Evolutionary conservation across 1,140 invertebrate species (phyloP), one percentile per base, ranked within the genome.

Genomic region (Drosophila jambulina): DNA sequence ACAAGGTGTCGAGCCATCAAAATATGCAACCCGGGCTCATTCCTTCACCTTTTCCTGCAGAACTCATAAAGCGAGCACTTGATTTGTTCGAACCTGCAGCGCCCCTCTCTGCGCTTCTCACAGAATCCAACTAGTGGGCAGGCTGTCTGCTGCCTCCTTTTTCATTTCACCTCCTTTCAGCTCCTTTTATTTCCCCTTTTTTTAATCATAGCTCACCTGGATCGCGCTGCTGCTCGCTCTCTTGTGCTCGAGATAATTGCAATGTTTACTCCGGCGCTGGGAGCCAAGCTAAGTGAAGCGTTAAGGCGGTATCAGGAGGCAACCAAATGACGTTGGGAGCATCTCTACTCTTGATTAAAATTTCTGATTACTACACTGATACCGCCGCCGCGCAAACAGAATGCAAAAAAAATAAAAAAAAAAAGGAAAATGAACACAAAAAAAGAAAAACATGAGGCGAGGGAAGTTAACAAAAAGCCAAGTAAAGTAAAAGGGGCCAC

Each of bases 321-420:
- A 63, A 56, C 21, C 34, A 38, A 64, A 70, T 71, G 69, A 71
- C 69, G 68, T 42, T 51, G 53, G 46, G 45, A 60, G 59, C 61
- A 67, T 48, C 53, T 49, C 56, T 62, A 48, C 85, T 84, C 83
- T 91, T 91, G 87, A 91, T 91, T 91, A 91, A 91, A 91, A 91
- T 91, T 91, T 91, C 87, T 91, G 87, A 91, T 91, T 91, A 91
- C 86, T 82, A 77, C 68, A 84, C 84, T 78, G 84, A 88, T 88
- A 90, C 63, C 38, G 63, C 53, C 36, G 43, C 45, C 67, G 53
- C 45, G 70, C 67, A 49, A 71, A 72, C 70, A 60, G 54, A 72
- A 72, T 72, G 82, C 82, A 82, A 78, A 81, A 80, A 67, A 67
- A 36, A 7, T 12, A 60, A 45, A 68, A 64, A 63, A 54, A 67